Conservation (phyloP, 2,797 vertebrate species). For the Lemur catta region DNA sequence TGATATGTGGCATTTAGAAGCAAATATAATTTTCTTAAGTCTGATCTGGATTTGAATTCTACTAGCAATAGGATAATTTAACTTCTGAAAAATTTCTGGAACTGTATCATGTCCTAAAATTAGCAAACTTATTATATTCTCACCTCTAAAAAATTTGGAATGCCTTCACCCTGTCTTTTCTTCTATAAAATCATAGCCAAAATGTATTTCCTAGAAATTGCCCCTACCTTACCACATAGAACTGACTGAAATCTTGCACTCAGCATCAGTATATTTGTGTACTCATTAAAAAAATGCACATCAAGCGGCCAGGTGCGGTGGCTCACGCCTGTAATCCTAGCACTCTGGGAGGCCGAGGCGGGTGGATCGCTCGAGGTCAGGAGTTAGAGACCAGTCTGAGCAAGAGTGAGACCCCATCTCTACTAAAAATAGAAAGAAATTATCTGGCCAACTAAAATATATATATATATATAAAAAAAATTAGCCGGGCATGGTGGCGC, state of each 20-base stretch:
- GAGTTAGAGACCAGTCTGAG: too few relatives aligned
- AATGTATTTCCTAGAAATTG: constrained; percentile 11
- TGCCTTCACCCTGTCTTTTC: background rate
- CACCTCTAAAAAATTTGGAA: background rate
- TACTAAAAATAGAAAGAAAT: too few relatives aligned
- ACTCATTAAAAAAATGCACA: background rate
- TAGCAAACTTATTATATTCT: background rate
- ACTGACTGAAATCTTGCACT: background rate
- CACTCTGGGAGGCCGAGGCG: too few relatives aligned
- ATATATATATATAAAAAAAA: too few relatives aligned
- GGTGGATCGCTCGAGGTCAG: too few relatives aligned
- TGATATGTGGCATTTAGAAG: constrained; percentile 25
- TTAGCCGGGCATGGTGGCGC: too few relatives aligned
- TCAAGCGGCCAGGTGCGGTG: background rate
- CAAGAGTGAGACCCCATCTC: too few relatives aligned
- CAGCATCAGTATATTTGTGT: background rate
- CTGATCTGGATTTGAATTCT: background rate
- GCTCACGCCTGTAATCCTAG: too few relatives aligned
- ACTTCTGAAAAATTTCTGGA: background rate
- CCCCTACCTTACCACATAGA: background rate
- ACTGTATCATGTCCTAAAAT: background rate
- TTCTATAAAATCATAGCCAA: background rate
- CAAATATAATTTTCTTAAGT: background rate
- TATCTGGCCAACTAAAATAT: too few relatives aligned
- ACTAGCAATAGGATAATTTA: constrained; percentile 8